Evolutionary conservation across 1,140 invertebrate genomes (phyloP), one percentile per base, ranked within the genome.

Genomic region (Proctacanthus coquilletti): DNA sequence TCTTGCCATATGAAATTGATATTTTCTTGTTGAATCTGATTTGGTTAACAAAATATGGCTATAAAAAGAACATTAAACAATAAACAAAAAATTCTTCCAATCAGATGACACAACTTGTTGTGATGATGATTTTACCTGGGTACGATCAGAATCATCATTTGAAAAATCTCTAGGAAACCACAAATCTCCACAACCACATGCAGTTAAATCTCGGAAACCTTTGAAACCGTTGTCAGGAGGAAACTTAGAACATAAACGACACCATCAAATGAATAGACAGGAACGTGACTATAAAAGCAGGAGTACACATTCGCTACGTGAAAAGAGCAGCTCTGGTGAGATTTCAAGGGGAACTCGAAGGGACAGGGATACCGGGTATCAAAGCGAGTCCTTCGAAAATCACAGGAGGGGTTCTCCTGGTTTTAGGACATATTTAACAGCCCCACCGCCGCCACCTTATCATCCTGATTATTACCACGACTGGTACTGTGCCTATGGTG

Each of bases 51-150:
- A n/a, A n/a, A n/a, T n/a, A n/a, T n/a, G n/a, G n/a, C n/a, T n/a
- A n/a, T n/a, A n/a, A n/a, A n/a, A n/a, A n/a, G n/a, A n/a, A n/a
- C n/a, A n/a, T n/a, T n/a, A n/a, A n/a, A n/a, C n/a, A n/a, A n/a
- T n/a, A n/a, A n/a, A n/a, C n/a, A n/a, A n/a, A n/a, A n/a, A n/a
- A n/a, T n/a, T n/a, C n/a, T 27, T 27, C 23, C 13, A 27, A 36
- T 18, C 36, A 51, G 52, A 57, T 44, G 51, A 57, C 46, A 65
- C 70, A 14, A 69, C 66, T 11, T 55, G 65, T 34, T 68, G 71
- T 46, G 66, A 71, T 46, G 61, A 65, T 45, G 68, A 70, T 50
- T 74, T 74, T 45, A 67, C 65, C 59, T 74, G 71, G 71, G 66
- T 73, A 52, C 42, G 43, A 30, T 45, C 45, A 21, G 42, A 49